Evolutionary conservation across 2,113 vertebrate species (phyloP).

Genomic region (Semicossyphus pulcher): DNA sequence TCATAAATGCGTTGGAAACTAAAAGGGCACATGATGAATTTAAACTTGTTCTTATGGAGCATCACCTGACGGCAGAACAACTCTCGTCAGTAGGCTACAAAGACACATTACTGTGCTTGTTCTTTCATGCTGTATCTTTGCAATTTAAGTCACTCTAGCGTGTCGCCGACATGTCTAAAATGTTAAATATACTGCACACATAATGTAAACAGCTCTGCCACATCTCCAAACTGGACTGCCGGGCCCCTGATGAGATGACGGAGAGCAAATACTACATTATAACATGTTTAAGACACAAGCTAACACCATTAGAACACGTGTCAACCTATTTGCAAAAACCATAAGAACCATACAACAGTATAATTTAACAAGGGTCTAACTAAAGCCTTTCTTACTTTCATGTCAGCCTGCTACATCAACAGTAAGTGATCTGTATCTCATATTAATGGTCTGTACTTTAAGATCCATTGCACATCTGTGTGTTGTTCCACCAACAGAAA

Average conservation of each 20-base stretch:
- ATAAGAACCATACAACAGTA: background rate
- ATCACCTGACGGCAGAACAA: too few species aligned
- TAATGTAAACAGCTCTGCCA: background rate
- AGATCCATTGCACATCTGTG: conserved; percentile 47
- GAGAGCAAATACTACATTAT: background rate
- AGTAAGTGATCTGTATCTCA: conserved; percentile 19
- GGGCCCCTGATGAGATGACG: conserved; percentile 8
- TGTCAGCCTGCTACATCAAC: background rate
- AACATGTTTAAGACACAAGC: background rate
- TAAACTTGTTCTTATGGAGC: too few species aligned
- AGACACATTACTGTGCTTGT: too few species aligned
- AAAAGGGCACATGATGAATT: too few species aligned
- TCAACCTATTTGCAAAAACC: background rate
- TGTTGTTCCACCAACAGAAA: conserved; percentile 42
- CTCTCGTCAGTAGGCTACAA: too few species aligned
- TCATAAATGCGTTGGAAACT: too few species aligned
- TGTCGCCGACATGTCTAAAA: too few species aligned
- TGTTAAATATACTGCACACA: background rate
- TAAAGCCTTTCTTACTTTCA: background rate
- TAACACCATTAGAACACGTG: too few species aligned
- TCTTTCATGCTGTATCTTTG: too few species aligned
- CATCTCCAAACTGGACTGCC: background rate
- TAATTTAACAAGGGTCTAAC: too few species aligned
- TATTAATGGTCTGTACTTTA: conserved; percentile 26
- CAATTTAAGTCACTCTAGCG: too few species aligned